These are phyloP conservation scores for Thamnophis sirtalis DNA, from an alignment of 2,113 vertebrate genomes.

Conservation along the genomic window DNA sequence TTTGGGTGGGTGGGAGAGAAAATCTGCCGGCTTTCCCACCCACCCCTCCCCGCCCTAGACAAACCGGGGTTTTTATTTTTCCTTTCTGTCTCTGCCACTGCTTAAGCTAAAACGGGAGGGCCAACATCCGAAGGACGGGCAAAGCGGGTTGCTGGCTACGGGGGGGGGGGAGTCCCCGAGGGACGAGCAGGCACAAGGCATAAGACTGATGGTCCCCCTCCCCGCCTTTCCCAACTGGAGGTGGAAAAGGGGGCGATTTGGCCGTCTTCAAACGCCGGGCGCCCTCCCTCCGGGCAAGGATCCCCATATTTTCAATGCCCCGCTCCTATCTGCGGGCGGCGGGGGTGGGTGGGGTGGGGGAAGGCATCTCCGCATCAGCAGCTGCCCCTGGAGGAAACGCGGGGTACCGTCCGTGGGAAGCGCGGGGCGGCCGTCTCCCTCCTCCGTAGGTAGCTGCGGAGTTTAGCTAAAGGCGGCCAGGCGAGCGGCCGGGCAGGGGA, in stretches of 20 bases:
- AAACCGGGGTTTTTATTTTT: not conserved
- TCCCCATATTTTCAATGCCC: not conserved
- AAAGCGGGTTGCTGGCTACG: not conserved
- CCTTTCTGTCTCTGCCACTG: not conserved
- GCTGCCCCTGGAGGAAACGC: not conserved
- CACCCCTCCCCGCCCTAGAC: conserved; percentile 5
- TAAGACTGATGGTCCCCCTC: no score
- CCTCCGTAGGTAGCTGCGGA: not conserved
- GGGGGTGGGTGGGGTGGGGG: not conserved
- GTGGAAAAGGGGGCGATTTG: not conserved
- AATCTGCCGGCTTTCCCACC: not conserved
- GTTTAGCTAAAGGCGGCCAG: not conserved
- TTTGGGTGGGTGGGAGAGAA: not conserved
- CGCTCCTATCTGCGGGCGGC: no score
- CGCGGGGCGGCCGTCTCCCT: no score
- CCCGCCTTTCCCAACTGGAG: not conserved
- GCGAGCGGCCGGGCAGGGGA: no score
- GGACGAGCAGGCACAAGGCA: not conserved
- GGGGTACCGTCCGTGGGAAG: not conserved
- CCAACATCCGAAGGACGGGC: not conserved
- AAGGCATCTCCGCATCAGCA: not conserved
- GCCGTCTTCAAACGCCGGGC: not conserved
- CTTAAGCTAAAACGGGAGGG: not conserved
- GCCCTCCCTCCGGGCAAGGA: not conserved
- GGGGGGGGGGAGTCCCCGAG: not conserved